Evolutionary conservation across 2,888 invertebrate species (phyloP).

Genomic region (Gerris lacustris): DNA sequence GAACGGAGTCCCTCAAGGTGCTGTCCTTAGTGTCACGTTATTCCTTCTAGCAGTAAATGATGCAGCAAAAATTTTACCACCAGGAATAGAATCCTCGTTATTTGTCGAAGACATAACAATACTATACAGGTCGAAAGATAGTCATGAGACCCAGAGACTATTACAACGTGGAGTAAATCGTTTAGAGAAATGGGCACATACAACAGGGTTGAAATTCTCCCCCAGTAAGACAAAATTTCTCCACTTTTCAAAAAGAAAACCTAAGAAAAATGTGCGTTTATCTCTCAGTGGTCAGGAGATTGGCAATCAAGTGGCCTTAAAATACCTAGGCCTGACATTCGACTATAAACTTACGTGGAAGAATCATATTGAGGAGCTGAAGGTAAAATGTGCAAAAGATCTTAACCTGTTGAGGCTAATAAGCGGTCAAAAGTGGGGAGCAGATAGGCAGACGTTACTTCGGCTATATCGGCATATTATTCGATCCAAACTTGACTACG

Average conservation of each 20-base stretch:
- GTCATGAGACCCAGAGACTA: neutral
- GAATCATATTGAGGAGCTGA: neutral
- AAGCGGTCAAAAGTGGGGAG: no score
- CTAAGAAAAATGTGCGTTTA: neutral
- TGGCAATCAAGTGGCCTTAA: neutral
- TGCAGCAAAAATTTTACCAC: neutral
- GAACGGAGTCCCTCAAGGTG: neutral
- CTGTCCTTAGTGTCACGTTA: neutral
- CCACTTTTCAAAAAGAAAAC: neutral
- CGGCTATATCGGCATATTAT: no score
- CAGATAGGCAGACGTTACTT: no score
- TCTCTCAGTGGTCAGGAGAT: neutral
- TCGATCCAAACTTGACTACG: no score
- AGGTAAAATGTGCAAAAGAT: no score
- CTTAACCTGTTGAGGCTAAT: no score
- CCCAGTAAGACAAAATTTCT: neutral
- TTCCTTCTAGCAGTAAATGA: neutral
- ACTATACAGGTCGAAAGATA: neutral
- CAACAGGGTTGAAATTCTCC: neutral
- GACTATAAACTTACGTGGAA: no score
- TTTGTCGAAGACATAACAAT: neutral
- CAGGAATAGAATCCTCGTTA: neutral
- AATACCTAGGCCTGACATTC: neutral
- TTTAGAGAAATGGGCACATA: neutral
- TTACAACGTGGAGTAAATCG: neutral